Conservation (phyloP, 2,888 invertebrate genomes). For the Ypsolopha scabrella region DNA sequence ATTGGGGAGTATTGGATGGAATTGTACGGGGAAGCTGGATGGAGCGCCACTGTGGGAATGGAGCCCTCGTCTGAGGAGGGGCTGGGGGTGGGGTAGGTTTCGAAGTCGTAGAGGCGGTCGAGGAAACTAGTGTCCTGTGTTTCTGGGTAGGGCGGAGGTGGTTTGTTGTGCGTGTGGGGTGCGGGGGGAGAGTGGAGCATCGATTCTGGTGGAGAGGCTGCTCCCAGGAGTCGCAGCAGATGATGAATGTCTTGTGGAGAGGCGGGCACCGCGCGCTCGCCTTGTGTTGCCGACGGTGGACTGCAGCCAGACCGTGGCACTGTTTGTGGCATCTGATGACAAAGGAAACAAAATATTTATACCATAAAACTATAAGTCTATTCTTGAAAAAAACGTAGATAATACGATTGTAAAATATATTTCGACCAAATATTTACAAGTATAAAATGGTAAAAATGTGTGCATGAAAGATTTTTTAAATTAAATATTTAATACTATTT, state of each 20-base stretch:
- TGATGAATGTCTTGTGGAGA: conserved; percentile 65
- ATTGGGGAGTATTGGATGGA: conserved; percentile 44
- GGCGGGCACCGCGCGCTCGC: conserved; percentile 70
- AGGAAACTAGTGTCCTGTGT: conserved; percentile 41
- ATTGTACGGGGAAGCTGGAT: conserved; percentile 68
- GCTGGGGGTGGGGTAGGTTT: conserved; percentile 58
- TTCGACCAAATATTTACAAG: no score
- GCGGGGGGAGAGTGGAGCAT: conserved; percentile 58
- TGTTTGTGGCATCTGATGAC: conserved; percentile 83
- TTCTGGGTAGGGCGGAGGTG: conserved; percentile 56
- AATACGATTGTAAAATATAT: no score
- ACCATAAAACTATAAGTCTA: no score
- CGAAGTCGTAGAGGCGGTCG: conserved; percentile 63
- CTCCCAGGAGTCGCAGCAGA: conserved; percentile 57
- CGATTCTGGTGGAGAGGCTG: conserved; percentile 63
- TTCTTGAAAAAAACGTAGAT: no score
- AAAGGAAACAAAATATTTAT: conserved; percentile 15
- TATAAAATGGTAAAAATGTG: no score
- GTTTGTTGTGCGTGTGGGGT: conserved; percentile 43
- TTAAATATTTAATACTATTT: no score
- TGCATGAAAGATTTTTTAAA: no score
- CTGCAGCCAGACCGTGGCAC: conserved; percentile 83
- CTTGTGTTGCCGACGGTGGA: conserved; percentile 81
- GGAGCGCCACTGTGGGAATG: conserved; percentile 67
- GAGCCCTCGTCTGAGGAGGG: conserved; percentile 68